Conservation (phyloP, 2,888 invertebrate species). For the Spialia ferax region DNA sequence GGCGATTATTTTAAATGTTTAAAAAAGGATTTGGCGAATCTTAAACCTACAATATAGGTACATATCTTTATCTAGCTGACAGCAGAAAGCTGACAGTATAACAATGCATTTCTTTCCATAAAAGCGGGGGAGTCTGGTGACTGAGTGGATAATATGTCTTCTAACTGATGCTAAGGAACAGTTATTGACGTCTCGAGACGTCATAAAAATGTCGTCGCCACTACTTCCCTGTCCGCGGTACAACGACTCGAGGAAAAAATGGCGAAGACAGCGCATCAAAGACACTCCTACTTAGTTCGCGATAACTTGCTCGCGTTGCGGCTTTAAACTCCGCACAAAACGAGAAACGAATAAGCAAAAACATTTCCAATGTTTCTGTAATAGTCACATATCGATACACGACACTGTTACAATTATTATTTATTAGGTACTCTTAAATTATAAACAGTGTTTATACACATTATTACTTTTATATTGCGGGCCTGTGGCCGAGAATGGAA, state of each 20-base stretch:
- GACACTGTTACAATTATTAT: no score
- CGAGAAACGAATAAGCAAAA: neutral
- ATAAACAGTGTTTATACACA: no score
- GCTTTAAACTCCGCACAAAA: neutral
- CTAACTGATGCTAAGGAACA: conserved; percentile 31
- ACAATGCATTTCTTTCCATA: conserved; percentile 14
- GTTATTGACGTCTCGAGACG: conserved; percentile 38
- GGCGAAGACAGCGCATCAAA: conserved; percentile 25
- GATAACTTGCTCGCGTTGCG: conserved; percentile 7
- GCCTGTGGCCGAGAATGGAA: no score
- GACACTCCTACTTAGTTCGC: conserved; percentile 26
- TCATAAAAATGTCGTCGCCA: conserved; percentile 36
- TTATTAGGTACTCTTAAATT: no score
- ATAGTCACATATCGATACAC: no score
- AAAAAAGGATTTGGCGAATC: no score
- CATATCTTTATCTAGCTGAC: neutral
- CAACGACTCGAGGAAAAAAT: conserved; percentile 25
- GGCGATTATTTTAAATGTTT: no score
- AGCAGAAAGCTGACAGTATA: neutral
- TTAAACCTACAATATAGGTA: neutral
- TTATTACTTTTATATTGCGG: no score
- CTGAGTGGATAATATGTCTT: conserved; percentile 30
- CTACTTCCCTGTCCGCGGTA: conserved; percentile 30
- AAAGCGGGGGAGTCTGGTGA: conserved; percentile 26
- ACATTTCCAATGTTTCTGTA: no score